Evolutionary conservation across 2,113 vertebrate species (phyloP), one percentile per base, ranked within the genome.

Genomic region (Stigmatopora nigra): DNA sequence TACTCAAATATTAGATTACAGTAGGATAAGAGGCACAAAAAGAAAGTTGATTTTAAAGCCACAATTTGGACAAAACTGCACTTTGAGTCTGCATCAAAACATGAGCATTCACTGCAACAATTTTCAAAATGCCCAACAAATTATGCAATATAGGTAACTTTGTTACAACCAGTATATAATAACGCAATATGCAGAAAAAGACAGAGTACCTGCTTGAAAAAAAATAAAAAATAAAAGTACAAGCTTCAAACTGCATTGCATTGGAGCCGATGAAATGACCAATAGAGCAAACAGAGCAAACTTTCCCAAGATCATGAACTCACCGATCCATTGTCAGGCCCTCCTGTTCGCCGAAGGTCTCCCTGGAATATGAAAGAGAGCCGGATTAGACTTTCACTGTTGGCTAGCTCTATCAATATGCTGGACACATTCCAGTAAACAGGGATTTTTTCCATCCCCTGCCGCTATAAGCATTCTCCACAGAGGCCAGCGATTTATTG

Each of bases 301-400:
- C 61, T 22, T 73, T 69, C 76, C 75, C 69, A 77, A 80, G 72
- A 82, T 80, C 72, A 80, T 77, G 76, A 86, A 87, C 84, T 81
- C 70, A 88, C 87, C 72, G 76, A 79, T 87, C 78, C 80, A 74
- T 78, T 36, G 63, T 45, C 1, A 71, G 63, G 81, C 86, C 65
- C 14, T 69, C 74, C 12, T 45, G 59, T 38, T 83, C 61, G 14
- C 63, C 75, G n/a, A 62, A 58, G 7, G 12, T 78, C 80, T 84
- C 78, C 61, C 81, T 85, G 80, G 77, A 83, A 82, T 77, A 79
- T 56, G 41, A 76, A 72, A 73, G 70, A 70, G 77, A 76, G 67
- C 61, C 46, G 59, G 69, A 59, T 85, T 73, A 74, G 66, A 76
- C 61, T 75, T 78, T 77, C 31, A 75, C 75, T 63, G 48, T 46